phyloP scores from a whole-genome alignment of 2,888 invertebrate genomes.

The Odontocolon sp. region DNA sequence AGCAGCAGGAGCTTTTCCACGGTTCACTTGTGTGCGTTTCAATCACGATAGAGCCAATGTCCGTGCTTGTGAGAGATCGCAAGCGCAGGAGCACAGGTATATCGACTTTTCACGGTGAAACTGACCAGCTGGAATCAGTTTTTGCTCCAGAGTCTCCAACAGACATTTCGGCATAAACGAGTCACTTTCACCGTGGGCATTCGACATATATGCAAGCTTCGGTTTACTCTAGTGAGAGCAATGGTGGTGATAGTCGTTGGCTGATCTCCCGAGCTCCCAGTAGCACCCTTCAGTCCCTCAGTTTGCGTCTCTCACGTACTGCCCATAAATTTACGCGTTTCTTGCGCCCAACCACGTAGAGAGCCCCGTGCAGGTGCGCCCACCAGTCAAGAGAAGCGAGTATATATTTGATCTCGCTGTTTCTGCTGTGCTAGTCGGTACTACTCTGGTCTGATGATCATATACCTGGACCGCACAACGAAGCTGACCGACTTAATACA shows the following conservation, averaged over 20 bases:
- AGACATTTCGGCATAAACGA: not conserved
- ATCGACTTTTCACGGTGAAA: too few relatives aligned
- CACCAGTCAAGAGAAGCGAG: constrained; percentile 8
- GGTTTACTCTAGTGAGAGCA: not conserved
- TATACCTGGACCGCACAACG: too few relatives aligned
- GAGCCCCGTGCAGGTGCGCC: not conserved
- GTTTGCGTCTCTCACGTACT: constrained; percentile 54
- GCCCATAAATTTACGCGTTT: constrained; percentile 62
- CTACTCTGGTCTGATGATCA: not conserved
- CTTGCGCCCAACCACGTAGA: constrained; percentile 50
- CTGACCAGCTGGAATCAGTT: too few relatives aligned
- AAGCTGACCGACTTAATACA: too few relatives aligned
- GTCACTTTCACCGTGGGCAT: not conserved
- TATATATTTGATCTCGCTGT: constrained; percentile 24
- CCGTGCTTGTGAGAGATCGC: not conserved
- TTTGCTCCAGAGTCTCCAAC: not conserved
- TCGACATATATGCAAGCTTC: not conserved
- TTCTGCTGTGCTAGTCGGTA: not conserved
- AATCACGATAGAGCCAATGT: not conserved
- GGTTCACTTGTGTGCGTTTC: not conserved
- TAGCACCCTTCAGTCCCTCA: constrained; percentile 1
- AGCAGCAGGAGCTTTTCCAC: not conserved
- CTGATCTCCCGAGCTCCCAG: constrained; percentile 37
- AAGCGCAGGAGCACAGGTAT: too few relatives aligned
- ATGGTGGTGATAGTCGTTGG: constrained; percentile 11